Evolutionary conservation across 2,888 invertebrate species (phyloP).

Genomic region (Yponomeuta cagnagella): DNA sequence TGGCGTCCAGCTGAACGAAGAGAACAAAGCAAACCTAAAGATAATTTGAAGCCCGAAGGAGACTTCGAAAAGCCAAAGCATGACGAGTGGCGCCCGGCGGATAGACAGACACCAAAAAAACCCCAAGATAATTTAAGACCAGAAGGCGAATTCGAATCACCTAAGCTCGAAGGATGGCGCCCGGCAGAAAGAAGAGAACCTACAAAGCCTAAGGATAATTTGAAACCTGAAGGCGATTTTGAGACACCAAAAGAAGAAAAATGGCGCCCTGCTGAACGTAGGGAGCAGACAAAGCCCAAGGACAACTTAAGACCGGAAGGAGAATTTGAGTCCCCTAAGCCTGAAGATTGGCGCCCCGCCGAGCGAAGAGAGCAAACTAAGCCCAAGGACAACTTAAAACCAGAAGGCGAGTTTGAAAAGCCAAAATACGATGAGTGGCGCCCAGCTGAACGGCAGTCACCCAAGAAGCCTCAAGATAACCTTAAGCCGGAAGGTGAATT

Average conservation of each 20-base stretch:
- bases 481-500: slow-evolving; percentile 58
- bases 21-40: slow-evolving; percentile 39
- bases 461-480: slow-evolving; percentile 38
- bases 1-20: slow-evolving; percentile 56
- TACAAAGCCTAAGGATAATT: slow-evolving; percentile 61
- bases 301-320: slow-evolving; percentile 71
- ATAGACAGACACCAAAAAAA: slow-evolving; percentile 58
- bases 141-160: slow-evolving; percentile 73
- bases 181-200: slow-evolving; percentile 52
- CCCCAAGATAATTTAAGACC: slow-evolving; percentile 74
- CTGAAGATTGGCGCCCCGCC: slow-evolving; percentile 53
- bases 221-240: slow-evolving; percentile 69
- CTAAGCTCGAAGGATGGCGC: slow-evolving; percentile 42
- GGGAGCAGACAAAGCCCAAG: slow-evolving; percentile 41
- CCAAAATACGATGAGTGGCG: slow-evolving; percentile 44
- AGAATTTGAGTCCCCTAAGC: slow-evolving; percentile 66
- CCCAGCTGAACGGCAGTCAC: slow-evolving; percentile 41
- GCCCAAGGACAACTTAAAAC: slow-evolving; percentile 66
- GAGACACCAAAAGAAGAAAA: slow-evolving; percentile 51
- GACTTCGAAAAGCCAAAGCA: slow-evolving; percentile 66
- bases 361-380: slow-evolving; percentile 54
- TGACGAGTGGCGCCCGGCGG: slow-evolving; percentile 59
- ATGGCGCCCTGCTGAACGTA: slow-evolving; percentile 62
- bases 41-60: slow-evolving; percentile 75
- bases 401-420: slow-evolving; percentile 70